These are phyloP conservation scores for Cerastis leucographa DNA, from an alignment of 2,888 invertebrate species.

Conservation along the genomic window DNA sequence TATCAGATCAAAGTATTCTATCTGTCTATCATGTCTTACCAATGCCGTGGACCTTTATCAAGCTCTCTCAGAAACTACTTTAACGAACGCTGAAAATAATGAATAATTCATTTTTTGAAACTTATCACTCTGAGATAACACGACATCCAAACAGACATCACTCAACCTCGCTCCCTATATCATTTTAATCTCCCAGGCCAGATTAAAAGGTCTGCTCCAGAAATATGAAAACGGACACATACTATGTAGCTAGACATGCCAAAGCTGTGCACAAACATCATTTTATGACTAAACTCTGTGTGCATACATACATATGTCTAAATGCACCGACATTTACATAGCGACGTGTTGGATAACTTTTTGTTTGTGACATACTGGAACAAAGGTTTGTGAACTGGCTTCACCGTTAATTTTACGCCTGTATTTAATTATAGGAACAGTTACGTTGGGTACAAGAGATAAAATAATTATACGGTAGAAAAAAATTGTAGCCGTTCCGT, in stretches of 20 bases:
- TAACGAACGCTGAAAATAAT: too few relatives aligned
- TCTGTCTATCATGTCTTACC: too few relatives aligned
- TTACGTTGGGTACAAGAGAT: too few relatives aligned
- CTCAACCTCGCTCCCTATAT: neutral
- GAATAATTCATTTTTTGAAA: too few relatives aligned
- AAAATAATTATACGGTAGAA: too few relatives aligned
- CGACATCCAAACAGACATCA: neutral
- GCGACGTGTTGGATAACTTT: constrained; percentile 38
- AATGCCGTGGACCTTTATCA: too few relatives aligned
- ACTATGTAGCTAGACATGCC: constrained; percentile 1
- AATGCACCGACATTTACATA: constrained; percentile 56
- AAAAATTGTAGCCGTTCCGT: too few relatives aligned
- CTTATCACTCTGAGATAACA: too few relatives aligned
- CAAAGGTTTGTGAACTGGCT: neutral
- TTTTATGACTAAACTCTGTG: constrained; percentile 62
- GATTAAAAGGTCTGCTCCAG: constrained; percentile 43
- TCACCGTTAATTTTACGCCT: neutral
- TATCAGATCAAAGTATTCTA: too few relatives aligned
- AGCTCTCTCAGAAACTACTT: too few relatives aligned
- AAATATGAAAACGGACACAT: constrained; percentile 45
- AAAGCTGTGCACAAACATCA: constrained; percentile 70
- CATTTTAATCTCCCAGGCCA: constrained; percentile 31
- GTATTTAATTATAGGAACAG: too few relatives aligned
- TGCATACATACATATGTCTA: constrained; percentile 45
- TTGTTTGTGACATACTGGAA: constrained; percentile 35